These are phyloP conservation scores for Liparis tanakae DNA, from an alignment of 2,797 vertebrate species.

Conservation along the genomic window DNA sequence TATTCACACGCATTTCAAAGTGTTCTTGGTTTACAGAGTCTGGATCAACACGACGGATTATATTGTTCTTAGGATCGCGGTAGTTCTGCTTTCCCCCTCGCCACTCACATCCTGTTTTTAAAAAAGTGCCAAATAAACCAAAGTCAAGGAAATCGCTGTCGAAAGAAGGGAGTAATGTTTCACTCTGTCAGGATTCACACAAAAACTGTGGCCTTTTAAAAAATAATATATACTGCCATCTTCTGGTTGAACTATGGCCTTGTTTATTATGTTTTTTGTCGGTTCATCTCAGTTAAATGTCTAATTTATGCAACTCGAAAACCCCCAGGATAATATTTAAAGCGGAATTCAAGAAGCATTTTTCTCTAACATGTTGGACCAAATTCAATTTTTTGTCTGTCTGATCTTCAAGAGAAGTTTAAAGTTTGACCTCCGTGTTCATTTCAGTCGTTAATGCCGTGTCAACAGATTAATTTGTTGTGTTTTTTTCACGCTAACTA, in stretches of 20 bases:
- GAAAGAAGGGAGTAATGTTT: conserved; percentile 43
- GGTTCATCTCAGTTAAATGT: conserved; percentile 24
- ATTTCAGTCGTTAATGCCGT: conserved; percentile 53
- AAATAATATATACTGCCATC: conserved; percentile 65
- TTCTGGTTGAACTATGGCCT: conserved; percentile 51
- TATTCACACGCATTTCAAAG: conserved; percentile 25
- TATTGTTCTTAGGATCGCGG: conserved; percentile 20
- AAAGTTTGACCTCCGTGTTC: conserved; percentile 35
- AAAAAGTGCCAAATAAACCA: conserved; percentile 59
- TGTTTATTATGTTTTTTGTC: conserved; percentile 14
- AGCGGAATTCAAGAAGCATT: conserved; percentile 48
- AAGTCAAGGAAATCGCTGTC: conserved; percentile 52
- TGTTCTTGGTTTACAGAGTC: conserved; percentile 21
- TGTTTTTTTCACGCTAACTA: conserved; percentile 56
- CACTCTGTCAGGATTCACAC: conserved; percentile 19
- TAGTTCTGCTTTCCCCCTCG: neutral
- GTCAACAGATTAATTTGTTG: conserved; percentile 24
- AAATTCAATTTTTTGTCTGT: conserved; percentile 51
- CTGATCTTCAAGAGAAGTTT: conserved; percentile 19
- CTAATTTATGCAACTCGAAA: conserved; percentile 49
- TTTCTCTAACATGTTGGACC: conserved; percentile 68
- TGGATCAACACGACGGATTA: conserved; percentile 11
- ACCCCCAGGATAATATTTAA: conserved; percentile 18
- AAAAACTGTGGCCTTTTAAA: conserved; percentile 22
- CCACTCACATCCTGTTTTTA: conserved; percentile 26